Evolutionary conservation across 2,113 vertebrate species (phyloP), one percentile per base, ranked within the genome.

Genomic region (Gasterosteus nipponicus): DNA sequence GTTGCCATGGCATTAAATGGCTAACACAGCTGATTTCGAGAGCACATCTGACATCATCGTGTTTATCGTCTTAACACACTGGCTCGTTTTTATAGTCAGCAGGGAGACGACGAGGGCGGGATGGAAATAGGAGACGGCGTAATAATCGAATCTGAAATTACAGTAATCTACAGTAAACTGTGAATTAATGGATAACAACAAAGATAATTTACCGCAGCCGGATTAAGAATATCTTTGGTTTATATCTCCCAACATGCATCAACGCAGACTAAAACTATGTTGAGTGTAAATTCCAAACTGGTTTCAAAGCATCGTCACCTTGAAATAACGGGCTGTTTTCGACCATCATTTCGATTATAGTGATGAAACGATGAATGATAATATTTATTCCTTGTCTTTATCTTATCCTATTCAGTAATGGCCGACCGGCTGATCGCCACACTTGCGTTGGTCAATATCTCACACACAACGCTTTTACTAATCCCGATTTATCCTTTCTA

Each of bases 1-100:
- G 78, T 85, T 85, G 60, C 78, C 78, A 78, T 81, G 75, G n/a
- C 57, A 67, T 39, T 39, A 57, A 77, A 74, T 38, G 59, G 15
- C 57, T 10, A 16, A 38, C 33, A 73, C 61, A 38, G 1, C 56
- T 60, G 42, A 41, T 41, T 54, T 3, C 33, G 16, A 38, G 6
- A 14, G 46, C n/a, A 19, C 18, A 46, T 35, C 19, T 19, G 15
- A 56, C 51, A 1, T 26, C 53, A 1, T 38, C 58, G 9, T 38
- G 7, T 9, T 29, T 3, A 47, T 75, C 63, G 2, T 46, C 26
- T 10, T 33, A 4, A 5, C 71, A n/a, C 3, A 5, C 26, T 16
- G 44, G 12, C 31, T 72, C 44, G 7, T 60, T 29, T 49, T 26
- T 49, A 26, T 33, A 33, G 33, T 5, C 33, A 33, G 22, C 22